Base-by-base conservation (phyloP, 2,888 invertebrate genomes). In the Unio delphinus region DNA sequence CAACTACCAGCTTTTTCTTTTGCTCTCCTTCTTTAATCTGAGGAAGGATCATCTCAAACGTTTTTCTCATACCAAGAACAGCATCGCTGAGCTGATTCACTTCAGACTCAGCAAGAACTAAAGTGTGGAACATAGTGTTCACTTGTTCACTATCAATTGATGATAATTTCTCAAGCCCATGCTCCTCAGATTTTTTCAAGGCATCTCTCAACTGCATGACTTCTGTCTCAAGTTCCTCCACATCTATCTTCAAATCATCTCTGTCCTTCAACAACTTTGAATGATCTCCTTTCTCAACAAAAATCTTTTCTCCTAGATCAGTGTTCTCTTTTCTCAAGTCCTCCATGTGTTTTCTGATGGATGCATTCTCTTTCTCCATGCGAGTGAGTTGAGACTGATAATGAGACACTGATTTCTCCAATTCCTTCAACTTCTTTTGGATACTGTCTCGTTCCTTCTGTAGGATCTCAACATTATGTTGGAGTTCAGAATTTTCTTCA, bases 401-500 rank as follows among this genome's bases (percentile, higher is more conserved):
- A 34, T 80, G 74, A 28, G 76, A 67, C 30, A 84, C 66, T 54
- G 79, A 74, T 64, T 77, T 80, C 67, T 86, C 85, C 65, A 84
- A 57, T 20, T 82, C 79, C 45, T 80, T 80, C 1, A 86, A 65
- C 64, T 83, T 84, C 61, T 72, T 68, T 45, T 83, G 77, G 26
- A 87, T 73, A 34, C 78, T 79, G 30, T 78, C 78, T 55, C 82
- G 85, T 45, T 87, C 86, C 28, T 83, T 80, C 66, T 83, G 78
- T 7, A 84, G 64, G n/a, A 76, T 67, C 61, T 83, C 82, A 45
- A 82, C 67, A 67, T 72, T 81, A n/a, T 78, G 72, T 23, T 80
- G 78, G 8, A 85, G 74, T 7, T 81, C 82, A 15, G 80, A 71
- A 70, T 80, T 83, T 72, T 84, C 84, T 20, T 80, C 79, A 61